Evolutionary conservation across 2,888 invertebrate species (phyloP).

Genomic region (Molorchus minor): DNA sequence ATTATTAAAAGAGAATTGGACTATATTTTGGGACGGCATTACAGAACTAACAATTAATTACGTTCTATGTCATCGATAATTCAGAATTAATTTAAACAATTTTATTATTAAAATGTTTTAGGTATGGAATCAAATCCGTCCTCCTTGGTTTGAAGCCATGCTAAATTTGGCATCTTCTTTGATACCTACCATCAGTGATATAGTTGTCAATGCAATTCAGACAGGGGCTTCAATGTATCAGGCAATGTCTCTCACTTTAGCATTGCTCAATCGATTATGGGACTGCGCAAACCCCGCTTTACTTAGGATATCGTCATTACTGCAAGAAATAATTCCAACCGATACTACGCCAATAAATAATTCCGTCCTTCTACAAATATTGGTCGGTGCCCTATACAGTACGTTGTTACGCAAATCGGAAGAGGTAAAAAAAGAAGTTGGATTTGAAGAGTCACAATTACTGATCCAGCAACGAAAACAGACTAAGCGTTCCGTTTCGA

Average conservation of each 20-base stretch:
- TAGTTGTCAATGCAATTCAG: slow-evolving; percentile 75
- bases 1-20: no score
- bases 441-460: slow-evolving; percentile 34
- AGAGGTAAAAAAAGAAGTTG: slow-evolving; percentile 46
- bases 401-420: slow-evolving; percentile 68
- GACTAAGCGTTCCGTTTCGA: slow-evolving; percentile 46
- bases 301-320: slow-evolving; percentile 62
- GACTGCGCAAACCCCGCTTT: slow-evolving; percentile 74
- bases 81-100: no score
- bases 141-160: slow-evolving; percentile 80
- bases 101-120: no score
- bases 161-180: slow-evolving; percentile 71
- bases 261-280: slow-evolving; percentile 74
- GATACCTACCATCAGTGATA: slow-evolving; percentile 72
- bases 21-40: no score
- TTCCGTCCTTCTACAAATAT: slow-evolving; percentile 76
- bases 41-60: no score
- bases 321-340: slow-evolving; percentile 77
- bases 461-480: slow-evolving; percentile 12
- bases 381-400: slow-evolving; percentile 74
- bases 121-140: slow-evolving; percentile 84
- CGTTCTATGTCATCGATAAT: no score
- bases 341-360: slow-evolving; percentile 75
- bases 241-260: slow-evolving; percentile 78
- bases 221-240: slow-evolving; percentile 84